Evolutionary conservation across 2,888 invertebrate genomes (phyloP), one percentile per base, ranked within the genome.

Genomic region (Sphaerophoria rueppellii): DNA sequence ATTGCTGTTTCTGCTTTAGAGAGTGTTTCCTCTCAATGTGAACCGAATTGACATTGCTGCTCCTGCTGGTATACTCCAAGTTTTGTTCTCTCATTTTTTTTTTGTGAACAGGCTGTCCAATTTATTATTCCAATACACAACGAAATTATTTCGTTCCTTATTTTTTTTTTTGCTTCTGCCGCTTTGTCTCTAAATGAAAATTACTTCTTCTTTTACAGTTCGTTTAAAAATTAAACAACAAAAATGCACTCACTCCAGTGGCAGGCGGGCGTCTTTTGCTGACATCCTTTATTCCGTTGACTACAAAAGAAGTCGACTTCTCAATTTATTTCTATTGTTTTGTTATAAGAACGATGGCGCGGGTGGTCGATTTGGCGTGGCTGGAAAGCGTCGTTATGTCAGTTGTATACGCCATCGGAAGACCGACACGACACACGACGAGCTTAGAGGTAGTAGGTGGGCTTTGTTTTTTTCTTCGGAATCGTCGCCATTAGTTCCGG

Each of bases 101-200:
- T 24, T 35, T 43, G 54, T 4, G 14, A 71, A 58, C 54, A 37
- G 40, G 54, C 70, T 70, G 78, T 82, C 78, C 78, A 80, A 83
- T 80, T 83, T 83, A 83, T 83, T 76, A 83, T 83, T 83, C 78
- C 63, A 82, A 65, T 74, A 69, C 65, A n/a, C 57, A 82, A 78
- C 58, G 77, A 63, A 74, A 82, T 73, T 74, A 78, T 70, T 78
- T 74, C 16, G 43, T 46, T 65, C 52, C 58, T 35, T 46, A 58
- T 57, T 63, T 46, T 69, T 55, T 54, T 65, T 40, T n/a, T 71
- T 54, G 4, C 14, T 34, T 37, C 32, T 16, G 60, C 35, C 14
- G 6, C 0, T 48, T 37, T 57, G 52, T 65, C 46, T 65, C 46
- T 77, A 61, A 76, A 77, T 77, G 77, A 82, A 78, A 78, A 78